These are phyloP conservation scores for Phaenicophaeus curvirostris DNA, from an alignment of 2,797 vertebrate genomes.

Conservation along the genomic window DNA sequence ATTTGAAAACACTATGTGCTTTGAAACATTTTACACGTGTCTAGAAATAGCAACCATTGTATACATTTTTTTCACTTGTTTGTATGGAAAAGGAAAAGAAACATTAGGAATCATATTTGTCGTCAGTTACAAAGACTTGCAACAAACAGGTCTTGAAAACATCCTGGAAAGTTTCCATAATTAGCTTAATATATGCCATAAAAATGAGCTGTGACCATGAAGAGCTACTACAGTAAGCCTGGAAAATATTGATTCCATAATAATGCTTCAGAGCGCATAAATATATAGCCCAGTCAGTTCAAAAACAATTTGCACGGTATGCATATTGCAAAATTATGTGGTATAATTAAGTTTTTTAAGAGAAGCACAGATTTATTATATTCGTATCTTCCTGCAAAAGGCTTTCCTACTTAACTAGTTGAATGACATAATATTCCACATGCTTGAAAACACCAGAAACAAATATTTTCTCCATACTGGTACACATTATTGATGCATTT, in stretches of 20 bases:
- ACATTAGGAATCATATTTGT: conserved; percentile 20
- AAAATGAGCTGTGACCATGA: neutral
- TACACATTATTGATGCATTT: neutral
- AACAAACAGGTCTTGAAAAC: conserved; percentile 48
- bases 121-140: conserved; percentile 11
- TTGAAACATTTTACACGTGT: neutral
- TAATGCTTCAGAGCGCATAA: neutral
- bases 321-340: neutral
- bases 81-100: conserved; percentile 43
- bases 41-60: conserved; percentile 65
- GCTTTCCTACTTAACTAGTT: neutral
- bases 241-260: neutral
- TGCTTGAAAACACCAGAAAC: neutral
- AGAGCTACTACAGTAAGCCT: neutral
- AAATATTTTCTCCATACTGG: neutral
- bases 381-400: neutral
- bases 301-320: neutral
- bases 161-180: conserved; percentile 28
- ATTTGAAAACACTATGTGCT: neutral
- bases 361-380: neutral
- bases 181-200: conserved; percentile 1
- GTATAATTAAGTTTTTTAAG: neutral
- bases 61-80: neutral
- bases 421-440: neutral
- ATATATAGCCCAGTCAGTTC: neutral